Conservation (phyloP, 53 echinoderm and acorn worm genomes). For the Pentamera pediparva region DNA sequence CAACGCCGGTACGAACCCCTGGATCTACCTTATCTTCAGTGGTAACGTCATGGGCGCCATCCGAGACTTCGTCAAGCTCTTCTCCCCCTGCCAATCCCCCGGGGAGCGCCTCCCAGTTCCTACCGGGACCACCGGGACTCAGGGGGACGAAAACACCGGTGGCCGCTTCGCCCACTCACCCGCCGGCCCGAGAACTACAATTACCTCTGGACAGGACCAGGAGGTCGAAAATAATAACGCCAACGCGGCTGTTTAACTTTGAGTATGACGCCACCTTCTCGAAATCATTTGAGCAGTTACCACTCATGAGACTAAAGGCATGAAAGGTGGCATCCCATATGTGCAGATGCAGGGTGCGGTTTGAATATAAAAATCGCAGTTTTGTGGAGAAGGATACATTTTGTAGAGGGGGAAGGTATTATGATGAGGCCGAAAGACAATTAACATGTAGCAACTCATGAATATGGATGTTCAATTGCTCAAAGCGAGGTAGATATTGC, state of each 20-base stretch:
- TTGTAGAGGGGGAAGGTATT: too few species aligned
- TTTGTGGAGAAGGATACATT: too few species aligned
- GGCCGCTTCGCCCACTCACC: conserved; percentile 2
- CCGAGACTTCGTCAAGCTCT: neutral
- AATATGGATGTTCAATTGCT: too few species aligned
- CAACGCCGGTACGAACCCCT: conserved; percentile 83
- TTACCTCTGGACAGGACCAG: conserved; percentile 7
- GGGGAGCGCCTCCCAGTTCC: neutral
- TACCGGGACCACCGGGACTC: conserved; percentile 3
- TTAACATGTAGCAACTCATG: too few species aligned
- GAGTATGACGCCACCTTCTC: too few species aligned
- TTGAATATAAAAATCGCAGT: too few species aligned
- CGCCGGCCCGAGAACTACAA: conserved; percentile 14
- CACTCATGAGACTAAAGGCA: too few species aligned
- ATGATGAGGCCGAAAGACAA: too few species aligned
- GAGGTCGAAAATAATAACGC: conserved; percentile 16
- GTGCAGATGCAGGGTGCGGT: too few species aligned
- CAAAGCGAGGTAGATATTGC: too few species aligned
- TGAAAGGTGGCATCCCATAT: too few species aligned
- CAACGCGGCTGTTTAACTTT: conserved; percentile 12
- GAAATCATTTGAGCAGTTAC: too few species aligned
- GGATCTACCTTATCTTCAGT: conserved; percentile 93
- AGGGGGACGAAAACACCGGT: conserved; percentile 9
- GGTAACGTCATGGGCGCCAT: conserved; percentile 56
- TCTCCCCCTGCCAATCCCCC: neutral